Conservation (phyloP, 2,797 vertebrate species). For the Esox masquinongy region DNA sequence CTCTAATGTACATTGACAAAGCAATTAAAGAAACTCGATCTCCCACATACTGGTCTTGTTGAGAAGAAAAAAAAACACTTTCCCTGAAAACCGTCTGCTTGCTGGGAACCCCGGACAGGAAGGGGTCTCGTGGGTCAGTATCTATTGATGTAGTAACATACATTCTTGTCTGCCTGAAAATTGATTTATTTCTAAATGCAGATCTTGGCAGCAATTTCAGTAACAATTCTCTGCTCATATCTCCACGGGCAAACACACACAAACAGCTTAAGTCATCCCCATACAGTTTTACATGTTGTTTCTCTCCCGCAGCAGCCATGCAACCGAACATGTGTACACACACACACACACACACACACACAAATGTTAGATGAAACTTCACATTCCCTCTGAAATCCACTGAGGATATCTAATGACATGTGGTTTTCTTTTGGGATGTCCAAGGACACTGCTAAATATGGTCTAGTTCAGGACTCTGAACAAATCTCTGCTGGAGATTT, state of each 20-base stretch:
- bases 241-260: not conserved
- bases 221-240: conserved; percentile 5
- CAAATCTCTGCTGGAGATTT: not conserved
- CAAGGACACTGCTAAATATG: conserved; percentile 1
- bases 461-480: not conserved
- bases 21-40: too few relatives aligned
- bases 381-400: conserved; percentile 7
- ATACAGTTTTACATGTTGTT: too few relatives aligned
- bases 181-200: conserved; percentile 12
- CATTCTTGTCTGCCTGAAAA: not conserved
- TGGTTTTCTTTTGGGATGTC: conserved; percentile 1
- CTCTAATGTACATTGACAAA: not conserved
- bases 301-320: not conserved
- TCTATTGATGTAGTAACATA: conserved; percentile 23
- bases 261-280: not conserved
- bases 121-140: conserved; percentile 19
- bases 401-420: conserved; percentile 13
- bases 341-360: not conserved
- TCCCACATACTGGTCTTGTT: too few relatives aligned
- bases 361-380: conserved; percentile 8
- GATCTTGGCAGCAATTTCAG: conserved; percentile 7
- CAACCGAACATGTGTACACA: not conserved
- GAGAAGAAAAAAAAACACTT: too few relatives aligned
- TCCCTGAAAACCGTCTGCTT: too few relatives aligned
- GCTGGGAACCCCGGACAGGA: too few relatives aligned